phyloP scores from a whole-genome alignment of 2,888 invertebrate genomes.

The Mythimna loreyi region DNA sequence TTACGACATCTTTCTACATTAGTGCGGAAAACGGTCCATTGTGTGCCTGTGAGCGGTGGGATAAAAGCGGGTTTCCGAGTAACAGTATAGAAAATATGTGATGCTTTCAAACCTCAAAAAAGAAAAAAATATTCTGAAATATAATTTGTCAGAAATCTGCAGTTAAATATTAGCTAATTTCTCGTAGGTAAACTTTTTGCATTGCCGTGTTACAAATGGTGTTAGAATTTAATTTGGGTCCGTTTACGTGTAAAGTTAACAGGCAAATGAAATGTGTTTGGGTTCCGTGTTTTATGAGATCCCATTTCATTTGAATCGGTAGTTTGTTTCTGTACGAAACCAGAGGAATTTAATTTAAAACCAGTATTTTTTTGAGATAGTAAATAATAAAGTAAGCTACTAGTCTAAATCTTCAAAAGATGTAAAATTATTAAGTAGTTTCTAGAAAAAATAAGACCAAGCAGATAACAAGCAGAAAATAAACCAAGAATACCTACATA shows the following conservation, averaged over 20 bases:
- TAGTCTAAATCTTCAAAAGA: neutral
- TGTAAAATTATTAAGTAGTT: too few species aligned
- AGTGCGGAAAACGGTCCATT: too few species aligned
- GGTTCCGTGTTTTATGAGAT: conserved; percentile 16
- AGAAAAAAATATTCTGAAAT: too few species aligned
- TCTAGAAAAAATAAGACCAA: too few species aligned
- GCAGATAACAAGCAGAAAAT: neutral
- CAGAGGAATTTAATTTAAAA: neutral
- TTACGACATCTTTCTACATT: too few species aligned
- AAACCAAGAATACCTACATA: neutral
- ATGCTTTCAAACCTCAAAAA: too few species aligned
- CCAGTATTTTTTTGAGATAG: too few species aligned
- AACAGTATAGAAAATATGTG: too few species aligned
- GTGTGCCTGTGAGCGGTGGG: too few species aligned
- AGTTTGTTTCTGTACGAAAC: neutral
- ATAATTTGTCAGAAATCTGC: too few species aligned
- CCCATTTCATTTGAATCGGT: conserved; percentile 15
- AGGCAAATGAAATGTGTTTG: conserved; percentile 27
- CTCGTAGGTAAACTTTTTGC: neutral
- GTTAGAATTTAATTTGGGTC: conserved; percentile 40
- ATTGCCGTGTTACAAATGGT: conserved; percentile 62
- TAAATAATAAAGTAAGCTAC: neutral
- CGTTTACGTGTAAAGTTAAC: conserved; percentile 9
- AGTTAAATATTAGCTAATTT: too few species aligned
- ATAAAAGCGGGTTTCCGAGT: too few species aligned